A percentile compares a stretch with the other conserved stretches of the same genome.
Evolutionary conservation across 1,140 invertebrate species (phyloP).

Genomic region (Aphidius gifuensis): DNA sequence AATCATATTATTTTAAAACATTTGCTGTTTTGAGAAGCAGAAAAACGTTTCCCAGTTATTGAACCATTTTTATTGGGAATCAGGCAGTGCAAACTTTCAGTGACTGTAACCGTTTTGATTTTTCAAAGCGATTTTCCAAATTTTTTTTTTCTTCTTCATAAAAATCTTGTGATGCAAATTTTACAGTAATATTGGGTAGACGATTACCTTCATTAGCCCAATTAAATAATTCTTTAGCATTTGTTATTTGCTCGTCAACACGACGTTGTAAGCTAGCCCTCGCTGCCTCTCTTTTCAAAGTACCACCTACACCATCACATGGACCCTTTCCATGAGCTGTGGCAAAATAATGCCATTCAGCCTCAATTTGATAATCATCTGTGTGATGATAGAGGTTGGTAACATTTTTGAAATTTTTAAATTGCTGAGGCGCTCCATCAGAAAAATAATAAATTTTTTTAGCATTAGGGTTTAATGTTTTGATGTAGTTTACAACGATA

Average conservation of each 20-base stretch:
- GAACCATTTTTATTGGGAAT: too few relatives aligned
- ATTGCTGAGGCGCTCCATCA: conserved; percentile 19
- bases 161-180: neutral
- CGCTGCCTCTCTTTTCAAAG: conserved; percentile 30
- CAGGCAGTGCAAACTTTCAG: too few relatives aligned
- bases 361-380: conserved; percentile 33
- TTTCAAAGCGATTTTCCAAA: too few relatives aligned
- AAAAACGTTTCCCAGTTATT: too few relatives aligned
- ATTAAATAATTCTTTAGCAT: conserved; percentile 14
- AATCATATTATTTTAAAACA: too few relatives aligned
- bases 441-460: conserved; percentile 14
- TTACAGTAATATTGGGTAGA: neutral
- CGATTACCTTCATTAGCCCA: conserved; percentile 1
- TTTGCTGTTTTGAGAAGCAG: too few relatives aligned
- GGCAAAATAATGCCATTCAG: conserved; percentile 33
- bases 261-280: conserved; percentile 24
- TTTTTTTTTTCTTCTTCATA: too few relatives aligned
- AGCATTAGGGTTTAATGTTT: conserved; percentile 7
- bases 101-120: too few relatives aligned
- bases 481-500: conserved; percentile 12
- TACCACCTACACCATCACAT: conserved; percentile 43
- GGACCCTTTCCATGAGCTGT: conserved; percentile 45
- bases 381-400: conserved; percentile 33
- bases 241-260: conserved; percentile 18
- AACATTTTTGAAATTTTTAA: conserved; percentile 32